Evolutionary conservation across 2,113 vertebrate genomes (phyloP).

Genomic region (Corythoichthys haematopterus): DNA sequence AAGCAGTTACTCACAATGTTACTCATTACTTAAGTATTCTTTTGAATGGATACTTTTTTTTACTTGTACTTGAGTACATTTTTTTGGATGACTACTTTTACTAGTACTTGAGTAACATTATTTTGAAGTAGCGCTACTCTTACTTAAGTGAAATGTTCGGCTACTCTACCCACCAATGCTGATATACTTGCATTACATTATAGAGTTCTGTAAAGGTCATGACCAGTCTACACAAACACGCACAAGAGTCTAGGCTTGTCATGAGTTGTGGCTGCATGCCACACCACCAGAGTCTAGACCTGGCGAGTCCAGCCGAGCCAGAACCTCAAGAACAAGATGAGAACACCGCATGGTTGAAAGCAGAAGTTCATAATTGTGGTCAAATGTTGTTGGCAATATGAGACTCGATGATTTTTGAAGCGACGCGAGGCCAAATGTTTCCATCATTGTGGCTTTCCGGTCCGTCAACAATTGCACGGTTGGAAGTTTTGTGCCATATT

Average conservation of each 20-base stretch:
- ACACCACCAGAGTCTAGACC: conserved; percentile 1
- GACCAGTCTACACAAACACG: neutral
- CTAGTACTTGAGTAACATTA: too few relatives aligned
- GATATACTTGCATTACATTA: too few relatives aligned
- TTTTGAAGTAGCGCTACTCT: too few relatives aligned
- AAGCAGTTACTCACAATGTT: too few relatives aligned
- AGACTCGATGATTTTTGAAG: neutral
- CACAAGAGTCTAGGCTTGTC: neutral
- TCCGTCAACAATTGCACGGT: neutral
- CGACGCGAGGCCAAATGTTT: neutral
- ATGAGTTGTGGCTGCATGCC: neutral
- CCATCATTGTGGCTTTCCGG: neutral
- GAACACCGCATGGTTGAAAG: neutral
- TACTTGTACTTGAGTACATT: too few relatives aligned
- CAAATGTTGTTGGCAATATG: neutral
- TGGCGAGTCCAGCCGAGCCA: neutral
- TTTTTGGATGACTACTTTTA: too few relatives aligned
- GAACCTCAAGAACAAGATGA: neutral
- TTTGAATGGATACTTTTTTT: too few relatives aligned
- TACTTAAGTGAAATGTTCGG: too few relatives aligned
- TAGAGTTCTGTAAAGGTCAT: too few relatives aligned
- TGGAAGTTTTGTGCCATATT: neutral
- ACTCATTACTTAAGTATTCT: too few relatives aligned
- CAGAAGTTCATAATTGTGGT: neutral
- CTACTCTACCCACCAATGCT: too few relatives aligned